Evolutionary conservation across 2,888 invertebrate species (phyloP), one percentile per base, ranked within the genome.

Genomic region (Tethea ocularis): DNA sequence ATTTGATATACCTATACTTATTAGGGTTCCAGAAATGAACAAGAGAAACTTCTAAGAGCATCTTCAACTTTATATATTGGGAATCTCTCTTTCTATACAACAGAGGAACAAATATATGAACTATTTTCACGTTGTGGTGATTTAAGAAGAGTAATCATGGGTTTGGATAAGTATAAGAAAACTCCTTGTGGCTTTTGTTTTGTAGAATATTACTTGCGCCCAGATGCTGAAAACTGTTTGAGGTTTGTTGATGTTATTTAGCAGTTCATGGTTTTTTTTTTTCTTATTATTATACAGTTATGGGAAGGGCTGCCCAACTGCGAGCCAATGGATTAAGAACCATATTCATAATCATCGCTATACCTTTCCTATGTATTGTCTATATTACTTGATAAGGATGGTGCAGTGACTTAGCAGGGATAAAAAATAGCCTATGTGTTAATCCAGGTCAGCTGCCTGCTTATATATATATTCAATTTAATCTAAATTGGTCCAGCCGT

Each of bases 151-250:
- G 97, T 99, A 52, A 95, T 99, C 51, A 99, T 99, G 99, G 99
- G 99, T 0, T 91, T 99, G 68, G 99, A 99, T 86, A 98, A 99
- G 83, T 98, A 97, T 84, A 98, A 97, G 80, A 99, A 99, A 88
- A 99, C 99, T 0, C 99, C 99, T 0, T 99, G 99, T 93, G 99
- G 99, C 1, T 99, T 99, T 88, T 99, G 99, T 86, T 99, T 99
- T 89, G 96, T 99, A 2, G 99, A 99, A 94, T 99, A 97, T 88
- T 97, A 97, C 78, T 89, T 88, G 22, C 94, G 97, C 74, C 75
- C 77, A 0, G 97, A 97, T 85, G 95, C 97, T 2, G 97, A 97
- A 84, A 94, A 95, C 71, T 96, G 97, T 83, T 96, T 97, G 95
- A 95, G 96, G 95, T 95, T 80, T 74, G 74, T 33, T 33, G 11